phyloP scores from a whole-genome alignment of 2,797 vertebrate species.

The Synaphobranchus kaupii region DNA sequence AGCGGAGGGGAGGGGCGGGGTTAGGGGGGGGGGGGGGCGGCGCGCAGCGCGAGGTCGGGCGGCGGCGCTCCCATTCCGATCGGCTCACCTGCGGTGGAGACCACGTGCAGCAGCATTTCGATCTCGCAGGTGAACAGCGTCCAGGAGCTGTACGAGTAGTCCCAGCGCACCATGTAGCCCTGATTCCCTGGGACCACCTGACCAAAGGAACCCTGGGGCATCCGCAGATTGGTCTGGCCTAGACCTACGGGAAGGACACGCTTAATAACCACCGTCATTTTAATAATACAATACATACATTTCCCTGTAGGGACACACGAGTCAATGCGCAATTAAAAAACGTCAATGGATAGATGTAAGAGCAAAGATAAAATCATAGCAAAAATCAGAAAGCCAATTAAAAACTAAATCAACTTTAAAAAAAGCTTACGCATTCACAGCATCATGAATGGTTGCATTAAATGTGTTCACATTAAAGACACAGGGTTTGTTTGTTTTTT shows the following conservation, averaged over 20 bases:
- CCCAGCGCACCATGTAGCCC: constrained; percentile 91
- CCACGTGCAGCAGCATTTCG: constrained; percentile 97
- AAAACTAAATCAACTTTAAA: neutral
- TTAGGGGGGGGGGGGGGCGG: neutral
- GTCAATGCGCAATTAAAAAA: no score
- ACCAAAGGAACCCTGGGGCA: constrained; percentile 90
- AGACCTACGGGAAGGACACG: constrained; percentile 66
- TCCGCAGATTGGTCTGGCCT: constrained; percentile 92
- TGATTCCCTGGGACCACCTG: constrained; percentile 86
- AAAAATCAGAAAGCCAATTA: neutral
- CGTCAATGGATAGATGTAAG: no score
- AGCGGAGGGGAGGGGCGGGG: neutral
- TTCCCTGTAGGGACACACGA: neutral
- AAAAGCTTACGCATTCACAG: neutral
- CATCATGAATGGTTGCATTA: neutral
- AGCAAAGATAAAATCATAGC: no score
- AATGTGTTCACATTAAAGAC: neutral
- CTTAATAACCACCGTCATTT: neutral
- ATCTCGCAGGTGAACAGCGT: constrained; percentile 97
- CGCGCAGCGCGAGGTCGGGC: neutral
- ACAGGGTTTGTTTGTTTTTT: no score
- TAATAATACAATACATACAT: neutral
- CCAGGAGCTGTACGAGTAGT: constrained; percentile 95
- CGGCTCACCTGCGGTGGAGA: constrained; percentile 90
- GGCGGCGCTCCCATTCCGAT: neutral